Conservation (phyloP, 2,113 vertebrate species). For the Mus spicilegus region DNA sequence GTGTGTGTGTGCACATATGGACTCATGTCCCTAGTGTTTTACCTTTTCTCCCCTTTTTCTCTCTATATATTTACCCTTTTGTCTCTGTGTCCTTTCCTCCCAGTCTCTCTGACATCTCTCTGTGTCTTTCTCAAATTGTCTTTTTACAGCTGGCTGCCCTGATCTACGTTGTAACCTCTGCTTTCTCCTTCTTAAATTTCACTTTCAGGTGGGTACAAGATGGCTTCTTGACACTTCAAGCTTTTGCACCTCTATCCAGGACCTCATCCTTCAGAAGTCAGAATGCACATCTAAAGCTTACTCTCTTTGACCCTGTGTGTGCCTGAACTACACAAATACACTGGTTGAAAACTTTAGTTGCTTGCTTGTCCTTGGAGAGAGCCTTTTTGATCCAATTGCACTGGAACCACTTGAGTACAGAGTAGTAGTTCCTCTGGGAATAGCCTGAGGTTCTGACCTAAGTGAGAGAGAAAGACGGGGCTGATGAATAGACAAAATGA, state of each 20-base stretch:
- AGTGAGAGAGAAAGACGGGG: neutral
- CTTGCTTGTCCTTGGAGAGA: too few species aligned
- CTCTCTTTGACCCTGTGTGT: neutral
- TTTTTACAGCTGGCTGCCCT: neutral
- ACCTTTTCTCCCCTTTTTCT: neutral
- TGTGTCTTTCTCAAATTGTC: neutral
- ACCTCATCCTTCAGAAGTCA: neutral
- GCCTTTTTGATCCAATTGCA: neutral
- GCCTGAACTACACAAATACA: neutral
- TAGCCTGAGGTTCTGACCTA: neutral
- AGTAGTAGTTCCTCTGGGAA: neutral
- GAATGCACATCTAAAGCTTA: neutral
- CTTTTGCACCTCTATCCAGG: neutral
- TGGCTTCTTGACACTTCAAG: neutral
- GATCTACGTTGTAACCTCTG: neutral
- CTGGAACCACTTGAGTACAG: neutral
- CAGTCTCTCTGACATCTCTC: neutral
- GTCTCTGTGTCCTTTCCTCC: neutral
- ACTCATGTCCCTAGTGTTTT: neutral
- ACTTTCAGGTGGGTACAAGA: neutral
- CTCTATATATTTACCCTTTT: neutral
- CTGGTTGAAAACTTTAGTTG: neutral
- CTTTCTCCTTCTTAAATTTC: slow-evolving; percentile 28
- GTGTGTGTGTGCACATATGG: too few species aligned
- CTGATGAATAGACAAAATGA: neutral